Percentiles rank a stretch among this genome's conserved stretches.
phyloP scores from a whole-genome alignment of 2,888 invertebrate genomes.

The Cremastinae sp. region DNA sequence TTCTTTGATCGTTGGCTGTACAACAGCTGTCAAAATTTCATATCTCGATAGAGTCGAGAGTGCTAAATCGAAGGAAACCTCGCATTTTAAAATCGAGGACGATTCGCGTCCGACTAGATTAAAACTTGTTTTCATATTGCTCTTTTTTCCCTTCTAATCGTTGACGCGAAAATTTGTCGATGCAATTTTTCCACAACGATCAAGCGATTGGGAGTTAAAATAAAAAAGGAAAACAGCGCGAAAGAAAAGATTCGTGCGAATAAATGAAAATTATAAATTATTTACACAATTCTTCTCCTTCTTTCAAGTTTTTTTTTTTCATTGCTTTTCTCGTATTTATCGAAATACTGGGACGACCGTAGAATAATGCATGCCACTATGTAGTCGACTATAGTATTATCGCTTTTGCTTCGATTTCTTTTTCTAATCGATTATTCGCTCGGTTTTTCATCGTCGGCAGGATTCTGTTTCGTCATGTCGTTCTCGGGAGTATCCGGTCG shows the following conservation, averaged over 20 bases:
- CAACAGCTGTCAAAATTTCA: constrained; percentile 46
- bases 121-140: constrained; percentile 29
- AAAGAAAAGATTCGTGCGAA: constrained; percentile 23
- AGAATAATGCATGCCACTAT: constrained; percentile 49
- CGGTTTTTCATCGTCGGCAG: constrained; percentile 42
- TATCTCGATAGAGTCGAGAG: constrained; percentile 28
- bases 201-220: constrained; percentile 5
- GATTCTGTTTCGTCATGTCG: constrained; percentile 28
- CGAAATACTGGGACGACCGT: constrained; percentile 53
- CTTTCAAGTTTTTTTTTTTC: constrained; percentile 8
- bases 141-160: constrained; percentile 12
- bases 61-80: constrained; percentile 40
- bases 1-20: constrained; percentile 48
- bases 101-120: constrained; percentile 59
- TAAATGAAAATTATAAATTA: constrained; percentile 40
- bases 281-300: constrained; percentile 41
- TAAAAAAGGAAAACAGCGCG: constrained; percentile 12
- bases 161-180: constrained; percentile 4
- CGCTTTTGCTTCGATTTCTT: constrained; percentile 17
- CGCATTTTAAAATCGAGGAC: constrained; percentile 31
- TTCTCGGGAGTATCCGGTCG: constrained; percentile 59
- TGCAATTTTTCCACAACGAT: constrained; percentile 8
- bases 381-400: constrained; percentile 48
- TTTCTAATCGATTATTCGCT: not conserved
- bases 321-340: constrained; percentile 20